Evolutionary conservation across 2,113 vertebrate species (phyloP), one percentile per base, ranked within the genome.

Genomic region (Dissostichus mawsoni): DNA sequence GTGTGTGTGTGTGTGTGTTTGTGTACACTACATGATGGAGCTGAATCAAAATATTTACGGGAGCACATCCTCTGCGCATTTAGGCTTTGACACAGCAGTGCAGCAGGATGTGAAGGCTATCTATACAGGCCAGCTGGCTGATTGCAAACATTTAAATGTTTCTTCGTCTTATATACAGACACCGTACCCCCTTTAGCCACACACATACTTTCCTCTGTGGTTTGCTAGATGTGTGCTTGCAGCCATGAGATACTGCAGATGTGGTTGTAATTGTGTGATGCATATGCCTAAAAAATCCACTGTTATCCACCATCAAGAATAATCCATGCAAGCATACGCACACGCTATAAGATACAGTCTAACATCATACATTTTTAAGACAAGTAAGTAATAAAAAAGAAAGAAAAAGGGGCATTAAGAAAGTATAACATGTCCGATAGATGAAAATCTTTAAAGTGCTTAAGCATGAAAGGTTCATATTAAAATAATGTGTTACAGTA

Each of bases 91-190:
- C 92, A 90, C 90, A 76, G 86, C 82, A 65, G 78, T 89, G 87
- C 83, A 89, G 70, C 82, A 79, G 85, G 85, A 94, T 90, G 85
- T 87, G 87, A 93, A 93, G 87, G 86, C 89, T 93, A 94, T 95
- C 92, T 92, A 83, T 81, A 88, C 80, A 53, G 89, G 71, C 84
- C 93, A 92, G 93, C 89, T 91, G 93, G 81, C 47, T 83, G 87
- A 91, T 90, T 89, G 85, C 87, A 93, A 92, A 93, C 87, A 92
- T 92, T 91, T 88, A 90, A 93, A 94, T 94, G 92, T 95, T 94
- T 94, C 88, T 93, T 85, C 85, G 86, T 89, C 84, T 85, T 89
- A 87, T 90, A 90, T 89, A 92, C 89, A 90, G 79, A 86, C 57
- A 29, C 65, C 41, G 78, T 65, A 68, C 74, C 77, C 73, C 61